Conservation (phyloP, 1,140 invertebrate genomes). For the Drosophila bipectinata region DNA sequence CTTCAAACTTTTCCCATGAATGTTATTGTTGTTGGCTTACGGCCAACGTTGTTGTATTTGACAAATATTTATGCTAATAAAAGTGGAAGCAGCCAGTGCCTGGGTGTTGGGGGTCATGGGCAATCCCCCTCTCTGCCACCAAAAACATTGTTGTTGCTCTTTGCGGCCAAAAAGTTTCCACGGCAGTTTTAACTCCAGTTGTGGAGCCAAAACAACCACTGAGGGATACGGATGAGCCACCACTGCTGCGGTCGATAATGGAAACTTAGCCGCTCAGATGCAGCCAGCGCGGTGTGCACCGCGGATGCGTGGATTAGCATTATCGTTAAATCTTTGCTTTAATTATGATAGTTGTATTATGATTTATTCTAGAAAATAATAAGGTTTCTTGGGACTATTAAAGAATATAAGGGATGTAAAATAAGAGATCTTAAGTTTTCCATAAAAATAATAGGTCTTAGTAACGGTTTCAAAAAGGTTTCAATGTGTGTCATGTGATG, state of each 20-base stretch:
- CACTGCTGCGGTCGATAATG: constrained; percentile 39
- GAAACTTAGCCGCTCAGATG: constrained; percentile 9
- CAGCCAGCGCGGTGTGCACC: constrained; percentile 13
- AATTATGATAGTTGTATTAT: background rate
- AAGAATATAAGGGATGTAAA: no score
- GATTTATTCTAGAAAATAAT: background rate
- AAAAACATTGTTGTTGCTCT: constrained; percentile 44
- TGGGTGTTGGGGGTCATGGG: constrained; percentile 2
- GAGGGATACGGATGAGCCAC: constrained; percentile 12
- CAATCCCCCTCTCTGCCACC: constrained; percentile 7
- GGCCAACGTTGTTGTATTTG: constrained; percentile 53
- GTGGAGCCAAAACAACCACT: constrained; percentile 28
- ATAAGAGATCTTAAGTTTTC: no score
- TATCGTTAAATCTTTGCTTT: background rate
- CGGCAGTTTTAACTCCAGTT: constrained; percentile 32
- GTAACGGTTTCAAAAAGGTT: no score
- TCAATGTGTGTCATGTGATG: no score
- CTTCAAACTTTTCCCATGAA: constrained; percentile 75
- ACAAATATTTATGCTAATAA: constrained; percentile 81
- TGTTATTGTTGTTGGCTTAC: constrained; percentile 47
- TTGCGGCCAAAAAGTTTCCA: constrained; percentile 46
- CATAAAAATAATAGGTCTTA: no score
- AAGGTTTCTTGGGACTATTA: no score
- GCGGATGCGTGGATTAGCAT: background rate
- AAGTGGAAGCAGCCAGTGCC: constrained; percentile 46